Percentiles rank a stretch among this genome's conserved stretches.
Conservation (phyloP, 2,797 vertebrate species). For the Eulemur coronatus region DNA sequence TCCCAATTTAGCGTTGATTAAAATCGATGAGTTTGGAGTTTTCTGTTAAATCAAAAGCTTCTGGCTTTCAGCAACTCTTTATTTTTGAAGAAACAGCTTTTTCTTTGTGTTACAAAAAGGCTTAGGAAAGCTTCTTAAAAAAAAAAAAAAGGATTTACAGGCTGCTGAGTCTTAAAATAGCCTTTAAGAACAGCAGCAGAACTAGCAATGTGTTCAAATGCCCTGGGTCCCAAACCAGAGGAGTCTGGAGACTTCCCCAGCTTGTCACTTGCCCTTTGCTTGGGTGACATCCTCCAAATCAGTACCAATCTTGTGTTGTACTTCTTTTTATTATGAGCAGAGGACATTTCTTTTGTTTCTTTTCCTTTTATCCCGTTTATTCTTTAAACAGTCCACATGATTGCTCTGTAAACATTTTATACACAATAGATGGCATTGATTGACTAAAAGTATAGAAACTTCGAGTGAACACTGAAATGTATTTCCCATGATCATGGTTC, state of each 20-base stretch:
- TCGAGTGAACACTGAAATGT: background rate
- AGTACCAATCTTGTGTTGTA: background rate
- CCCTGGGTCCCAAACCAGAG: background rate
- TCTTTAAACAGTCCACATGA: background rate
- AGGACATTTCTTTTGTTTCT: constrained; percentile 8
- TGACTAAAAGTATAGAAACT: background rate
- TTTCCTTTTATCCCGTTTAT: constrained; percentile 20
- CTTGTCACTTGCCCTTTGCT: background rate
- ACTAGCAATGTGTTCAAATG: background rate
- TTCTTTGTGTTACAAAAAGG: constrained; percentile 74
- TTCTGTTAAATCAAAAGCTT: constrained; percentile 74
- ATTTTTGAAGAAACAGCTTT: constrained; percentile 76
- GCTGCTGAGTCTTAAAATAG: constrained; percentile 71
- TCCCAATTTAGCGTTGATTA: constrained; percentile 71
- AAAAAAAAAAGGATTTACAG: constrained; percentile 44
- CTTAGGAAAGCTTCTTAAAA: constrained; percentile 73
- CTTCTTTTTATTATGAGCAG: background rate
- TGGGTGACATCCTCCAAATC: background rate
- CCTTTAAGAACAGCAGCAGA: constrained; percentile 40
- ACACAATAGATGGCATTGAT: background rate
- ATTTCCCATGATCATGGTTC: background rate
- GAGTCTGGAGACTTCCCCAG: fast-evolving
- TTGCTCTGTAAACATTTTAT: background rate
- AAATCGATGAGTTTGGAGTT: constrained; percentile 77
- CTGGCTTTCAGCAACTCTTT: constrained; percentile 75